These are phyloP conservation scores for Erebia epiphron DNA, from an alignment of 2,888 invertebrate species.

Conservation along the genomic window DNA sequence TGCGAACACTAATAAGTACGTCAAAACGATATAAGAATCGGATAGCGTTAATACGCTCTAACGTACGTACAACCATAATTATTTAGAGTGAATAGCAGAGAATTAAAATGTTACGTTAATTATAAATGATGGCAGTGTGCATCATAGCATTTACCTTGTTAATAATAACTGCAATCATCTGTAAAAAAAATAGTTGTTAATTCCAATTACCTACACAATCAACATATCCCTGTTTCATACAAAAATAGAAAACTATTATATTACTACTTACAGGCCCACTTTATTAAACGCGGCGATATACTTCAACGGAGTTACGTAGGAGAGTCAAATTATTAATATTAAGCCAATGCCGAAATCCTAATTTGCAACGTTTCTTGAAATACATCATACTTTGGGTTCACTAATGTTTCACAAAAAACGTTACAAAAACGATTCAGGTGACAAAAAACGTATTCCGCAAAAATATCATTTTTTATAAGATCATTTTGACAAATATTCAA, in stretches of 20 bases:
- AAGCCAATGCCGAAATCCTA: no score
- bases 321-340: background rate
- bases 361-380: no score
- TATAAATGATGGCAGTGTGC: slow-evolving; percentile 9
- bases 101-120: slow-evolving; percentile 13
- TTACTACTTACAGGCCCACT: no score
- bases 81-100: background rate
- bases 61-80: background rate
- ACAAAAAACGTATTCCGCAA: no score
- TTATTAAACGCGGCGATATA: background rate
- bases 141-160: slow-evolving; percentile 10
- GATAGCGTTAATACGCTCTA: no score
- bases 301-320: background rate
- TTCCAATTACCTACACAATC: slow-evolving; percentile 11
- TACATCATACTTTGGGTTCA: no score
- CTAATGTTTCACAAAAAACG: no score
- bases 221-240: background rate
- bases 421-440: no score
- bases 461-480: no score
- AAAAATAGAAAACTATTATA: background rate
- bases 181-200: background rate
- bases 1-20: no score
- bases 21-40: no score
- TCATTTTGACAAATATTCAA: no score
- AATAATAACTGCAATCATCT: background rate